phyloP scores from a whole-genome alignment of 2,113 vertebrate species.

The Percina caprodes region DNA sequence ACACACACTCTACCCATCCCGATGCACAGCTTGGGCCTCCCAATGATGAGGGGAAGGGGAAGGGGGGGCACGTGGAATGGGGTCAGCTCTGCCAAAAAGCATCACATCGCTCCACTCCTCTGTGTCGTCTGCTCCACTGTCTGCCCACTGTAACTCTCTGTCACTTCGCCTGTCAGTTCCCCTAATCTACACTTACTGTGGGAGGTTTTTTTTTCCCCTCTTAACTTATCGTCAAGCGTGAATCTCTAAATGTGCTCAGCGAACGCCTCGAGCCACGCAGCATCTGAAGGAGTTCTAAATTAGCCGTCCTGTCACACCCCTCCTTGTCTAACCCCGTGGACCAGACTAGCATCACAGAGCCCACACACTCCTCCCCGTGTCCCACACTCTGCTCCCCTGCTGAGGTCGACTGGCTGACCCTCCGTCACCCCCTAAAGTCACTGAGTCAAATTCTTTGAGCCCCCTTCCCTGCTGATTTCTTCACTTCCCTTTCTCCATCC shows the following conservation, averaged over 20 bases:
- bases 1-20: conserved; percentile 32
- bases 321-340: background rate
- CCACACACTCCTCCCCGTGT: conserved; percentile 14
- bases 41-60: background rate
- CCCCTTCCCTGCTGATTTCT: conserved; percentile 50
- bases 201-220: background rate
- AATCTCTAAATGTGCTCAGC: conserved; percentile 12
- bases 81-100: conserved; percentile 82
- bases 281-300: conserved; percentile 40
- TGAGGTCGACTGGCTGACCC: conserved; percentile 37
- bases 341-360: conserved; percentile 33
- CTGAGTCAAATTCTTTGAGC: conserved; percentile 57
- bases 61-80: conserved; percentile 47
- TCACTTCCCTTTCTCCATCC: conserved; percentile 27
- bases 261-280: conserved; percentile 26
- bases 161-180: conserved; percentile 59
- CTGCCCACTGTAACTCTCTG: conserved; percentile 60
- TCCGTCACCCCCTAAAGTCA: conserved; percentile 54
- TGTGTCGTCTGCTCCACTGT: conserved; percentile 49
- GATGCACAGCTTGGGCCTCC: conserved; percentile 37
- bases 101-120: conserved; percentile 64
- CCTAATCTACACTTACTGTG: background rate
- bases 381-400: conserved; percentile 17
- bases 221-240: background rate
- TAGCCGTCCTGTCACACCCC: conserved; percentile 7